A percentile compares a stretch with the other conserved stretches of the same genome.
Conservation (phyloP, 2,113 vertebrate genomes). For the Antigone vipio region DNA sequence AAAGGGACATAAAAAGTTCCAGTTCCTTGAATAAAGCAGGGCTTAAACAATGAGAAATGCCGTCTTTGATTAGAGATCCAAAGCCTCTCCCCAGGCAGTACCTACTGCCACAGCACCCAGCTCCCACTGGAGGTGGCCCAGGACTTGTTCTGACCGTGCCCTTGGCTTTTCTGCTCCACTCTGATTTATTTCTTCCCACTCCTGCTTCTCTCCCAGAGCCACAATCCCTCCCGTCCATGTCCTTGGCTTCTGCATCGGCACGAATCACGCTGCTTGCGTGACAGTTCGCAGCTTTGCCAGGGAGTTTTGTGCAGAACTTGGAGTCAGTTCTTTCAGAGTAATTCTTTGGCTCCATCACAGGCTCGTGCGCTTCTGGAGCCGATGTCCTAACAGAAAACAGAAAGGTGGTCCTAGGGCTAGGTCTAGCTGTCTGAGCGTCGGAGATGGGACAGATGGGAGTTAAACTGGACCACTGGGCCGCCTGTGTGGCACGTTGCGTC, state of each 20-base stretch:
- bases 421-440: background rate
- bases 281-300: background rate
- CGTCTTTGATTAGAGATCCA: background rate
- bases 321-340: background rate
- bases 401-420: background rate
- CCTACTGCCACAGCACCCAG: background rate
- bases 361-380: background rate
- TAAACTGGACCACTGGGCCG: background rate
- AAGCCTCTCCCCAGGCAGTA: background rate
- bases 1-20: background rate
- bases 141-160: background rate
- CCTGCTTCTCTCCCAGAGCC: background rate
- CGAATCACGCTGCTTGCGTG: background rate
- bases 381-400: background rate
- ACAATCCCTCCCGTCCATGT: rapidly evolving
- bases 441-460: background rate
- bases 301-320: background rate
- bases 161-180: background rate
- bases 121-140: background rate
- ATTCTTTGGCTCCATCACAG: background rate
- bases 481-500: background rate
- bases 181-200: background rate
- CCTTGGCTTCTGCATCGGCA: background rate
- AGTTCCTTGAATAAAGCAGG: background rate
- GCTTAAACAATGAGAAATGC: background rate